phyloP scores from a whole-genome alignment of 1,140 invertebrate species.

The Pseudomyrmex cubaensis region DNA sequence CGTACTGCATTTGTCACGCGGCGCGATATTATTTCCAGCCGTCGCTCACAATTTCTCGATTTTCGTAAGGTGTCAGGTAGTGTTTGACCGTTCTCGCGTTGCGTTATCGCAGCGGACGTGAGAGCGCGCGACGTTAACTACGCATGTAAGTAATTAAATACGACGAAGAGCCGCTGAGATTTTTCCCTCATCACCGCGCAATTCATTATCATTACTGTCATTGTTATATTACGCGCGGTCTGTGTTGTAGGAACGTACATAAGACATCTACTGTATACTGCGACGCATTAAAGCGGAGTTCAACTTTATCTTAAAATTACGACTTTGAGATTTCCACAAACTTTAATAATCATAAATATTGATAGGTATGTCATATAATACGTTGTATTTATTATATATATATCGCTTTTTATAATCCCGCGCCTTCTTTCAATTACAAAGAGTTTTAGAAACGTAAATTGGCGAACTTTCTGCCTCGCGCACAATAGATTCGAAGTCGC shows the following conservation, averaged over 20 bases:
- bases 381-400: not conserved
- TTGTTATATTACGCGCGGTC: constrained; percentile 37
- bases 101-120: constrained; percentile 26
- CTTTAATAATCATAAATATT: no score
- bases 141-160: constrained; percentile 62
- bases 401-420: not conserved
- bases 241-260: not conserved
- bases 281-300: not conserved
- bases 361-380: no score
- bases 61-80: constrained; percentile 41
- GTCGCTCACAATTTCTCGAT: constrained; percentile 40
- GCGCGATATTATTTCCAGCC: constrained; percentile 38
- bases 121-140: constrained; percentile 19
- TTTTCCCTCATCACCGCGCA: not conserved
- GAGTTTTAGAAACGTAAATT: constrained; percentile 65
- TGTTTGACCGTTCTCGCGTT: constrained; percentile 15
- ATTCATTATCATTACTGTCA: constrained; percentile 43
- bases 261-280: not conserved
- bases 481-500: constrained; percentile 59
- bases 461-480: constrained; percentile 65
- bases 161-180: constrained; percentile 30
- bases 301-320: constrained; percentile 2
- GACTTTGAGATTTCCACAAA: no score
- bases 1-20: constrained; percentile 21
- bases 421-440: constrained; percentile 46